Percentiles rank a stretch among this genome's conserved stretches.
Conservation (phyloP, 2,797 vertebrate genomes). For the Clamator glandarius region DNA sequence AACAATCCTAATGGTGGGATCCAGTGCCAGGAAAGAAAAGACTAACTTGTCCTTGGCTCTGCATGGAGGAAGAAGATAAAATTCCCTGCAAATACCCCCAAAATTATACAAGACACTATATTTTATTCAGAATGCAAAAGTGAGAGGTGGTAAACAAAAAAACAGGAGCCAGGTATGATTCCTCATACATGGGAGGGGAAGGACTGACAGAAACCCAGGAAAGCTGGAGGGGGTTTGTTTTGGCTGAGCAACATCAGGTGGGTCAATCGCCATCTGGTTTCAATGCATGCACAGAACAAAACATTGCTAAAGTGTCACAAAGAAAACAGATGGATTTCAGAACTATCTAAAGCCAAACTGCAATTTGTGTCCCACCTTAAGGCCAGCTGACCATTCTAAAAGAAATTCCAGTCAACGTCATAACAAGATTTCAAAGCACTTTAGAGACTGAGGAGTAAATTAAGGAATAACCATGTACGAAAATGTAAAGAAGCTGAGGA, state of each 20-base stretch:
- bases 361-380: neutral
- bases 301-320: neutral
- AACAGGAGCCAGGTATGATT: too few relatives aligned
- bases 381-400: neutral
- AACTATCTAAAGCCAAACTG: neutral
- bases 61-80: neutral
- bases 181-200: too few relatives aligned
- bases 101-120: neutral
- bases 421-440: neutral
- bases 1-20: neutral
- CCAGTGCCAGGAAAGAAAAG: neutral
- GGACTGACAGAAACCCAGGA: neutral
- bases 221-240: neutral
- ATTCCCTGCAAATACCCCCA: neutral
- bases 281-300: neutral
- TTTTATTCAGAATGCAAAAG: neutral
- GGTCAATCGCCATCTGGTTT: neutral
- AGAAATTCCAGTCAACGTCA: neutral
- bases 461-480: neutral
- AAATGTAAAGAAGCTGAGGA: neutral
- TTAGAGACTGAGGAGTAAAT: neutral
- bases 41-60: neutral
- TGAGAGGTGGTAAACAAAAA: neutral
- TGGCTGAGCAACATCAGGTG: neutral
- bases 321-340: neutral